Conservation (phyloP, 2,888 invertebrate species). For the Megalurothrips usitatus region DNA sequence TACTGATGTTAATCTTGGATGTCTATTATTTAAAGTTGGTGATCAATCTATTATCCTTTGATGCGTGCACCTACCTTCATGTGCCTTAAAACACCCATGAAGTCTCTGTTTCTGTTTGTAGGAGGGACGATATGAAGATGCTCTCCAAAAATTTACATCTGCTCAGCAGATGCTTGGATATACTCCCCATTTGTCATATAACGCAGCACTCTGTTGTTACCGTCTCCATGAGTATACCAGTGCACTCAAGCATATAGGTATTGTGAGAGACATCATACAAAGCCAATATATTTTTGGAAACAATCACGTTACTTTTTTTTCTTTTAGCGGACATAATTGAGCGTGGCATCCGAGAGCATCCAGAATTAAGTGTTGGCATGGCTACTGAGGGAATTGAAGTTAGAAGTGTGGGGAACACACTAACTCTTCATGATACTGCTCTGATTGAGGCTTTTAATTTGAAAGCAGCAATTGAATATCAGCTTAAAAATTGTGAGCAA, state of each 20-base stretch:
- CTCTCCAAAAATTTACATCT: conserved; percentile 80
- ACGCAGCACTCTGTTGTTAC: conserved; percentile 92
- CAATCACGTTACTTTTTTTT: conserved; percentile 27
- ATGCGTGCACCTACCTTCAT: conserved; percentile 10
- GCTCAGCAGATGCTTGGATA: conserved; percentile 87
- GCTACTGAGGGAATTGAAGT: conserved; percentile 90
- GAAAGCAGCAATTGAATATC: conserved; percentile 97
- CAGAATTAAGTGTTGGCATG: conserved; percentile 95
- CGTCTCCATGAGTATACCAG: conserved; percentile 88
- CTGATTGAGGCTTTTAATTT: conserved; percentile 97
- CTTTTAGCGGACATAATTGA: conserved; percentile 81
- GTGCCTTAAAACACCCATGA: not conserved
- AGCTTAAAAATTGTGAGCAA: conserved; percentile 70
- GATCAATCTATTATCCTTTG: conserved; percentile 14
- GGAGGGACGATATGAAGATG: conserved; percentile 85
- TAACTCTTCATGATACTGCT: conserved; percentile 90
- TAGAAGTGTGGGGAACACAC: conserved; percentile 92
- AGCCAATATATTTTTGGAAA: not conserved
- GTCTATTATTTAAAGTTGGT: conserved; percentile 83
- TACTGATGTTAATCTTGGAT: conserved; percentile 91
- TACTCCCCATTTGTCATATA: conserved; percentile 88
- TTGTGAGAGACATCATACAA: not conserved
- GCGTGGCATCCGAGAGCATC: conserved; percentile 91
- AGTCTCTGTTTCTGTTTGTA: conserved; percentile 43
- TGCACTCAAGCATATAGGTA: conserved; percentile 80